phyloP scores from a whole-genome alignment of 2,797 vertebrate genomes.

The Pseudocheirus occidentalis region DNA sequence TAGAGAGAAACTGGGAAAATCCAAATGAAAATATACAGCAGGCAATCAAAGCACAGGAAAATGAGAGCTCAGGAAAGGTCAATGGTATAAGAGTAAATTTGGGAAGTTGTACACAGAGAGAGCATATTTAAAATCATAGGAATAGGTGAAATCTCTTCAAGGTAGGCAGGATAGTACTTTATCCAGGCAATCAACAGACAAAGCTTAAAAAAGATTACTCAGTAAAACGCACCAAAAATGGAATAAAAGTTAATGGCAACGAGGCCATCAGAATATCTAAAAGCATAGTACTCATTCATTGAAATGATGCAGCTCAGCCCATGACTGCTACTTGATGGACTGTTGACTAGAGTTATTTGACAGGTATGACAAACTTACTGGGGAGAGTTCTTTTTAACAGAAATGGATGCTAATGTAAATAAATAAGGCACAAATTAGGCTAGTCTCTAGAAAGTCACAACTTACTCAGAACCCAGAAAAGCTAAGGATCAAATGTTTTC shows the following conservation, averaged over 20 bases:
- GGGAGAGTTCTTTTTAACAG: background rate
- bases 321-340: background rate
- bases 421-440: background rate
- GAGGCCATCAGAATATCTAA: constrained; percentile 23
- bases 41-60: too few species aligned
- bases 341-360: background rate
- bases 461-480: background rate
- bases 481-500: constrained; percentile 9
- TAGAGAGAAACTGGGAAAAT: too few species aligned
- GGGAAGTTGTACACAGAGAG: background rate
- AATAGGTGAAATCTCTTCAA: background rate
- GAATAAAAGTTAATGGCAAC: constrained; percentile 19
- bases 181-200: background rate
- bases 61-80: too few species aligned
- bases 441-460: background rate
- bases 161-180: background rate
- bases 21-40: too few species aligned
- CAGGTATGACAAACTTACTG: background rate
- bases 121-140: background rate
- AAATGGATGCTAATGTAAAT: background rate
- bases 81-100: too few species aligned
- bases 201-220: background rate
- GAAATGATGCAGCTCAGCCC: background rate
- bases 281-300: constrained; percentile 15
- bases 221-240: background rate